Evolutionary conservation across 2,888 invertebrate species (phyloP).

Genomic region (Hirudinaria manillensis): DNA sequence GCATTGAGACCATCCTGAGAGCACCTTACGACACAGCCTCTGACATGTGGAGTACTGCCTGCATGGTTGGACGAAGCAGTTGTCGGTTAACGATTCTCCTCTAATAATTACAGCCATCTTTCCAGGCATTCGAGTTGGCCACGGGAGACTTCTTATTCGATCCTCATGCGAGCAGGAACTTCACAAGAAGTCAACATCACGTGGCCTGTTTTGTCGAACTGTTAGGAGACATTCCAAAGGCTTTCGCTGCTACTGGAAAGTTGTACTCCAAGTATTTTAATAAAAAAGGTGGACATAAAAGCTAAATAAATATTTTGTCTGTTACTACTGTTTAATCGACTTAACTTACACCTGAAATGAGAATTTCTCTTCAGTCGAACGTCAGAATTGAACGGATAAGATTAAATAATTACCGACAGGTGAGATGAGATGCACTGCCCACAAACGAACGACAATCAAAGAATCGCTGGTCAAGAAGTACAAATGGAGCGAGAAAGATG

Average conservation of each 20-base stretch:
- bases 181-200: conserved; percentile 26
- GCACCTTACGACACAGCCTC: conserved; percentile 27
- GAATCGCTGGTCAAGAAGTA: conserved; percentile 27
- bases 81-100: not conserved
- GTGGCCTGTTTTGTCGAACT: conserved; percentile 24
- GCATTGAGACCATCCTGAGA: conserved; percentile 29
- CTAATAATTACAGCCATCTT: not conserved
- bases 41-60: conserved; percentile 34
- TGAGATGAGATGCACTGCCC: conserved; percentile 15
- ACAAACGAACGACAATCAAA: conserved; percentile 13
- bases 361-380: too few species aligned
- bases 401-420: not conserved
- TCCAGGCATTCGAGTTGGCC: conserved; percentile 27
- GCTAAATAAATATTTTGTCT: not conserved
- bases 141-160: conserved; percentile 27
- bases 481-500: conserved; percentile 30
- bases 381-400: not conserved
- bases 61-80: conserved; percentile 25
- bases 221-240: conserved; percentile 16
- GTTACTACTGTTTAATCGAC: not conserved
- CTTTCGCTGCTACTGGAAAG: conserved; percentile 21
- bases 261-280: conserved; percentile 25
- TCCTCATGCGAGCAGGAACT: conserved; percentile 22
- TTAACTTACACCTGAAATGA: not conserved
- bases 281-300: conserved; percentile 8